A percentile compares a stretch with the other conserved stretches of the same genome.
Evolutionary conservation across 2,797 vertebrate genomes (phyloP).

Genomic region (Hephaestus fuliginosus): DNA sequence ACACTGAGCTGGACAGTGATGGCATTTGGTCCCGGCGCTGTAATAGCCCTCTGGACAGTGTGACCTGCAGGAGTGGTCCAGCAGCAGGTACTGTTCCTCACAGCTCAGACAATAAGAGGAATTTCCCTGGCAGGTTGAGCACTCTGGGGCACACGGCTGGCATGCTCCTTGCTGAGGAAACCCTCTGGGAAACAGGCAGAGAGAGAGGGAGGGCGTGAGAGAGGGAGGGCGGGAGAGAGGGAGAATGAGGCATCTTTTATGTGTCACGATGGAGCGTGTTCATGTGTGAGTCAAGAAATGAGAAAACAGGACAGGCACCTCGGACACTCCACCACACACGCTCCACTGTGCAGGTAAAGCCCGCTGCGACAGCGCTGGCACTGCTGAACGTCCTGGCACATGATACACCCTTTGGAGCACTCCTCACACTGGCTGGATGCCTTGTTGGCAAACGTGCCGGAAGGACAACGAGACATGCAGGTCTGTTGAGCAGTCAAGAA

Average conservation of each 20-base stretch:
- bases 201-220: background rate
- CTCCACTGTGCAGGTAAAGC: slow-evolving; percentile 87
- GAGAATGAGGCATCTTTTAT: background rate
- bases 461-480: slow-evolving; percentile 87
- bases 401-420: slow-evolving; percentile 82
- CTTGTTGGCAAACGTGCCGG: slow-evolving; percentile 83
- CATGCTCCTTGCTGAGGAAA: slow-evolving; percentile 83
- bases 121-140: slow-evolving; percentile 85
- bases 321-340: slow-evolving; percentile 87
- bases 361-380: slow-evolving; percentile 86
- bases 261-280: background rate
- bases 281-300: background rate
- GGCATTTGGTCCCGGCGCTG: slow-evolving; percentile 83
- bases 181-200: slow-evolving; percentile 80
- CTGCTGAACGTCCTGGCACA: slow-evolving; percentile 66
- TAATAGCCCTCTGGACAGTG: slow-evolving; percentile 87
- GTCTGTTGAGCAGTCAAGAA: slow-evolving; percentile 73
- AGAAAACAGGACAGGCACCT: slow-evolving; percentile 79
- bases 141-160: slow-evolving; percentile 84
- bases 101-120: slow-evolving; percentile 89
- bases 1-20: slow-evolving; percentile 88
- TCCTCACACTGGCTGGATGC: slow-evolving; percentile 85
- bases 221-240: background rate
- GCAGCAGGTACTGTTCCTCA: slow-evolving; percentile 77
- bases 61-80: slow-evolving; percentile 81